phyloP scores from a whole-genome alignment of 2,797 vertebrate genomes.

The Intellagama lesueurii region DNA sequence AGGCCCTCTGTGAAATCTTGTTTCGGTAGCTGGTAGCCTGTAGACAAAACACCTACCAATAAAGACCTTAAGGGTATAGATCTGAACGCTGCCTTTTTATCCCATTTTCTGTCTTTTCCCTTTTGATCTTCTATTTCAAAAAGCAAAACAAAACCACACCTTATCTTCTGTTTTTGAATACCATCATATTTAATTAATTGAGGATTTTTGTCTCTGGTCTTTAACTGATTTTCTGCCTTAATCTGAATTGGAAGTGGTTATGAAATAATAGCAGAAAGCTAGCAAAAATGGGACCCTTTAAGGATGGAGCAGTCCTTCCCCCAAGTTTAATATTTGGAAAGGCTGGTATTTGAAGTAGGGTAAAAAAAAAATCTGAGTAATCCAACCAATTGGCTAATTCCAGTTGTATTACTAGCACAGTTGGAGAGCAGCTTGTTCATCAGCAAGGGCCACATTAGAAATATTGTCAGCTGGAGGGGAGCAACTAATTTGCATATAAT shows the following conservation, averaged over 20 bases:
- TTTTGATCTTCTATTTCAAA: not conserved
- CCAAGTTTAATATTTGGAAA: constrained; percentile 28
- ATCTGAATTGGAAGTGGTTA: rapidly evolving
- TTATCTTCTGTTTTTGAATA: not conserved
- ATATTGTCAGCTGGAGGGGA: not conserved
- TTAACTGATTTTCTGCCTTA: constrained; percentile 8
- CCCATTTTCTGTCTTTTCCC: not conserved
- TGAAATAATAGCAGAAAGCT: constrained; percentile 18
- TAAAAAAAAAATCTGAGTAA: not conserved
- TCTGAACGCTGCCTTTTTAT: constrained; percentile 51
- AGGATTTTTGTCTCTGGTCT: rapidly evolving
- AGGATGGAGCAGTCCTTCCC: rapidly evolving
- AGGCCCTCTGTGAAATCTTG: constrained; percentile 70
- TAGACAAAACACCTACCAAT: constrained; percentile 76
- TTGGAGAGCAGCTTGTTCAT: not conserved
- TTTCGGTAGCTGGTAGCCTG: constrained; percentile 62
- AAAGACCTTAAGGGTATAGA: constrained; percentile 48
- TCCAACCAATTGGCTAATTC: constrained; percentile 5
- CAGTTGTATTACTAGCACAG: not conserved
- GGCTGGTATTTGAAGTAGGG: constrained; percentile 1
- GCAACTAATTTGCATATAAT: constrained; percentile 20
- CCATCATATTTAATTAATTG: not conserved
- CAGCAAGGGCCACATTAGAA: not conserved
- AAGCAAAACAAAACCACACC: not conserved
- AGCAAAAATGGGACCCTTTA: not conserved